Base-by-base conservation (phyloP, 2,888 invertebrate species). In the Nectonema munidae region DNA sequence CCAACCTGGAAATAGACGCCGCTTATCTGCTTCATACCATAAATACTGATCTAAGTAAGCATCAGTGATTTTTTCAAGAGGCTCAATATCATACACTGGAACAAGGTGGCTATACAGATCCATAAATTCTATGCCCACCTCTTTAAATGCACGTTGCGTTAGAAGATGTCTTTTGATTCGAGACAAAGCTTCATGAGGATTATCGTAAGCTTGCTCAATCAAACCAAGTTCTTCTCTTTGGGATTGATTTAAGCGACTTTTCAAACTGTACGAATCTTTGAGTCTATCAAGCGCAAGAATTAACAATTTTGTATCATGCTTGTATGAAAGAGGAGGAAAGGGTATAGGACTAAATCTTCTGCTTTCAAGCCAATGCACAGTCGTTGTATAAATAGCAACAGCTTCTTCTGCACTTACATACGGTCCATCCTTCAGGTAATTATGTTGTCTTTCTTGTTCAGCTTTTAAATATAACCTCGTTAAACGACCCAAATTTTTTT, bases 51-150 rank as follows among this genome's bases (percentile, higher is more conserved):
- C 95, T 40, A 99, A 61, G 57, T 99, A 99, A 1, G 95, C 95
- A 53, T 99, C 95, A 0, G 95, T 99, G 43, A 99, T 95, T 60
- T 99, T 99, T 57, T 99, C 95, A 39, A 95, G 59, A 0, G 95
- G 95, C 50, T 99, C 95, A 29, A 99, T 86, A 53, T 99, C 95
- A 54, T 95, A 95, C 0, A 99, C 95, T 0, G 95, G 95, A 44
- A 99, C 81, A 43, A 99, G 58, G 52, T 95, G 89, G 42, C 83
- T 86, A 61, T 99, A 99, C 40, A 99, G 63, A 54, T 99, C 95
- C 95, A 99, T 99, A 56, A 99, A 99, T 56, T 99, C 95, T 49
- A 99, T 99, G 30, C 89, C 86, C 41, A 77, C 79, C 66, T 89
- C 89, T 61, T 95, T 86, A 52, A 89, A 95, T 6, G 83, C 77